phyloP scores from a whole-genome alignment of 2,113 vertebrate species.

The Apus apus region DNA sequence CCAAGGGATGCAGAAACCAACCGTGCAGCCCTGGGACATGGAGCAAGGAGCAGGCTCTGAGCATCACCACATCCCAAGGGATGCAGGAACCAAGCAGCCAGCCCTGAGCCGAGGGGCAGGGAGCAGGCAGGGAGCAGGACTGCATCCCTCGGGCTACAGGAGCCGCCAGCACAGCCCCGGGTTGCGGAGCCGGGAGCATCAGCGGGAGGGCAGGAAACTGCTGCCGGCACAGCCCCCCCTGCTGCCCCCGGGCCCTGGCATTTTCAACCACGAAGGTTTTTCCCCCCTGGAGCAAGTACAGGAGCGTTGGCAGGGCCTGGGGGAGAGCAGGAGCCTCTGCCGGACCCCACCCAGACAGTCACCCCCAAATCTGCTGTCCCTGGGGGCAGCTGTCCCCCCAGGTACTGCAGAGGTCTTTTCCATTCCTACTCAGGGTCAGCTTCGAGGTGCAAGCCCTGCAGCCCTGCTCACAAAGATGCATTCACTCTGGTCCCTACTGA shows the following conservation, averaged over 20 bases:
- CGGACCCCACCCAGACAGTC: neutral
- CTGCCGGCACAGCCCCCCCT: accelerated
- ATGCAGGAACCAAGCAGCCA: neutral
- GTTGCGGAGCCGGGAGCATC: neutral
- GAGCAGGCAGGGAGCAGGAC: accelerated
- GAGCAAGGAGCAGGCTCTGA: neutral
- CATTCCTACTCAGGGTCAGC: neutral
- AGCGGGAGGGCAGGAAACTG: neutral
- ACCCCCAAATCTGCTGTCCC: neutral
- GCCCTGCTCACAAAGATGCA: neutral
- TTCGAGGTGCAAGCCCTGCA: accelerated
- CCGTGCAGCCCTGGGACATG: neutral
- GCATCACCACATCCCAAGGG: neutral
- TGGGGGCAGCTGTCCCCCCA: neutral
- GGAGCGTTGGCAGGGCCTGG: too few relatives aligned
- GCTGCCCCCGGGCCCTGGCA: accelerated
- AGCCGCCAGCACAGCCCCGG: accelerated
- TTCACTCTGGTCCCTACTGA: conserved; percentile 28
- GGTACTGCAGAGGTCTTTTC: neutral
- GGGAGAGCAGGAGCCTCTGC: neutral
- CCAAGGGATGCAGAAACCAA: neutral
- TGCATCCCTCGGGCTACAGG: neutral
- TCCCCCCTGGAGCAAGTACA: neutral
- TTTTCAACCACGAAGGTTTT: neutral
- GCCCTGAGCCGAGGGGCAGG: accelerated